Evolutionary conservation across 2,797 vertebrate species (phyloP).

Genomic region (Anniella stebbinsi): DNA sequence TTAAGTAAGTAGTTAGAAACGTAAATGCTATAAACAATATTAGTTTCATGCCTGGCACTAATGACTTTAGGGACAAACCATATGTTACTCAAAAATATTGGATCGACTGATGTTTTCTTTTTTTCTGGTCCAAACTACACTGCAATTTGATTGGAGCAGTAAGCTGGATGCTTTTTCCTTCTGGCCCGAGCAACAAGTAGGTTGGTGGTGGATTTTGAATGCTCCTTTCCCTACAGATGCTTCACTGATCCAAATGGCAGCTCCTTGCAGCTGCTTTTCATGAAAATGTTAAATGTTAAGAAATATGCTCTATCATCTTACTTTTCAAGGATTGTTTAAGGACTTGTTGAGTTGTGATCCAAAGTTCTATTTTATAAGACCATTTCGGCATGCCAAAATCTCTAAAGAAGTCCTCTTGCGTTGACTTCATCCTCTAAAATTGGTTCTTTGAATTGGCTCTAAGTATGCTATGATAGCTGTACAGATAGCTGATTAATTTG

Average conservation of each 20-base stretch:
- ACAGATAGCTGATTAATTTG: neutral
- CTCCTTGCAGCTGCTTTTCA: neutral
- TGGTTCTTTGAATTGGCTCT: too few species aligned
- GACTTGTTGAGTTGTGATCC: neutral
- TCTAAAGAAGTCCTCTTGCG: neutral
- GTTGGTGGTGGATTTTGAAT: neutral
- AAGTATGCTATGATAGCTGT: too few species aligned
- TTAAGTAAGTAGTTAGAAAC: conserved; percentile 29
- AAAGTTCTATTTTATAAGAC: neutral
- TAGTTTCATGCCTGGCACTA: neutral
- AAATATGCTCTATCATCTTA: neutral
- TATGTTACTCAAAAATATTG: neutral
- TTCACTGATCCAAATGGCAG: neutral
- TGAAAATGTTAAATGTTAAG: neutral
- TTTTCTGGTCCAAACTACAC: neutral
- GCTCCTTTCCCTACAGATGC: neutral
- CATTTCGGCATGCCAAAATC: neutral
- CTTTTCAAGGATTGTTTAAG: neutral
- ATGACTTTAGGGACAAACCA: neutral
- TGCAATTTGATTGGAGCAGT: neutral
- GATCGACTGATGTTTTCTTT: neutral
- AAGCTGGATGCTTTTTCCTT: too few species aligned
- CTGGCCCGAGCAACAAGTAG: too few species aligned
- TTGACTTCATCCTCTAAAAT: neutral
- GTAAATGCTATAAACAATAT: conserved; percentile 40